Percentiles rank a stretch among this genome's conserved stretches.
Evolutionary conservation across 2,113 vertebrate species (phyloP).

Genomic region (Myiagra hebetior): DNA sequence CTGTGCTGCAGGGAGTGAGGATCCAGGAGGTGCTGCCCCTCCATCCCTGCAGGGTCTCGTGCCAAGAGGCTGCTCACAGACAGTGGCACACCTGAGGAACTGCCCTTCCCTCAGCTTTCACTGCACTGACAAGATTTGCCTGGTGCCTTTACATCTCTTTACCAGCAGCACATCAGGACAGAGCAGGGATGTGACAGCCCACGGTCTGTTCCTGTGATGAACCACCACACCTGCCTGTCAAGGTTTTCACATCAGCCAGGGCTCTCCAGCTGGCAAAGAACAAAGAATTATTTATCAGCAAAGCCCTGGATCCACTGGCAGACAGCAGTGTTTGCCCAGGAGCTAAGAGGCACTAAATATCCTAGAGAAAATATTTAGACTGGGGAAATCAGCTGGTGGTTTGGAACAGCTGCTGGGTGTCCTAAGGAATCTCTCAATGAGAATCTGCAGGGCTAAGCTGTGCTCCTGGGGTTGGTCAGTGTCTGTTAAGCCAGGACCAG

Average conservation of each 20-base stretch:
- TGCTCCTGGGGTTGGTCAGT: background rate
- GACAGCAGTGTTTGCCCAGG: background rate
- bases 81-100: background rate
- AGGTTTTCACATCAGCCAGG: background rate
- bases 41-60: rapidly evolving
- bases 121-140: background rate
- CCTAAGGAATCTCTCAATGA: background rate
- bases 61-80: background rate
- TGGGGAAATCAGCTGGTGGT: background rate
- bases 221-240: background rate
- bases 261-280: background rate
- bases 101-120: background rate
- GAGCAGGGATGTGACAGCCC: background rate
- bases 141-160: background rate
- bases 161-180: background rate
- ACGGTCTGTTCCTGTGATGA: background rate
- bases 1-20: background rate
- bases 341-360: background rate
- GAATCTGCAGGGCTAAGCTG: background rate
- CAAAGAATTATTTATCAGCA: background rate
- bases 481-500: background rate
- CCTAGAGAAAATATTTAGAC: background rate
- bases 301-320: background rate
- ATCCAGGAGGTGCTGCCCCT: background rate
- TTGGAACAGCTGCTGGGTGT: background rate